Base-by-base conservation (phyloP, 2,113 vertebrate genomes). In the Lonchura striata region DNA sequence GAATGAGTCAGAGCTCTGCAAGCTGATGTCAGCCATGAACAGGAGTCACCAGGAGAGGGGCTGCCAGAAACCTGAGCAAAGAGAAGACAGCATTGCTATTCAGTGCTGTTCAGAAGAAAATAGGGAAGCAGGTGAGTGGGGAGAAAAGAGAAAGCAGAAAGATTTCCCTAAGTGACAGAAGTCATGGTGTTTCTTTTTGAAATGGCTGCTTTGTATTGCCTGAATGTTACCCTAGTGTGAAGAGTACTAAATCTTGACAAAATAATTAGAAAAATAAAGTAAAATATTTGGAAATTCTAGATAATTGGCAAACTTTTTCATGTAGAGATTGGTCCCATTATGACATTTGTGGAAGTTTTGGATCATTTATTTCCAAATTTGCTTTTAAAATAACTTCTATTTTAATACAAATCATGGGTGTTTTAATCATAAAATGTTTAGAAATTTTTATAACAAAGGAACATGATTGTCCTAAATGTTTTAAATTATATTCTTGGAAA, bases 41-140 rank as follows among this genome's bases (percentile, higher is more conserved):
- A 64, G 33, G 39, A 71, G 5, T 35, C 35, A 60, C 22, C 30
- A 39, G 35, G 11, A 68, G 13, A 84, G 21, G 16, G n/a, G 9
- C 10, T 76, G n/a, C 21, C 2, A 27, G 41, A 52, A 71, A 22
- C 37, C 17, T 13, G n/a, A 74, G n/a, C 54, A 46, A 18, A 64
- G 6, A 59, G 7, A 19, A 44, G 24, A 19, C 30, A 76, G 54
- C 15, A 4, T 6, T n/a, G 46, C 17, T 33, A 8, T 15, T 18
- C 0, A 0, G 5, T 37, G 49, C 17, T 85, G 15, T 12, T 49
- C 35, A 59, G 57, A 79, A 69, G 28, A 60, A 14, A n/a, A 22
- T 3, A 49, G 17, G 23, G 33, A 72, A 65, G 20, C 19, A 50
- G 37, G 5, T 18, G 17, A 76, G 17, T 1, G 0, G 10, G 28